phyloP scores from a whole-genome alignment of 1,140 invertebrate species.

The Colletes gigas region DNA sequence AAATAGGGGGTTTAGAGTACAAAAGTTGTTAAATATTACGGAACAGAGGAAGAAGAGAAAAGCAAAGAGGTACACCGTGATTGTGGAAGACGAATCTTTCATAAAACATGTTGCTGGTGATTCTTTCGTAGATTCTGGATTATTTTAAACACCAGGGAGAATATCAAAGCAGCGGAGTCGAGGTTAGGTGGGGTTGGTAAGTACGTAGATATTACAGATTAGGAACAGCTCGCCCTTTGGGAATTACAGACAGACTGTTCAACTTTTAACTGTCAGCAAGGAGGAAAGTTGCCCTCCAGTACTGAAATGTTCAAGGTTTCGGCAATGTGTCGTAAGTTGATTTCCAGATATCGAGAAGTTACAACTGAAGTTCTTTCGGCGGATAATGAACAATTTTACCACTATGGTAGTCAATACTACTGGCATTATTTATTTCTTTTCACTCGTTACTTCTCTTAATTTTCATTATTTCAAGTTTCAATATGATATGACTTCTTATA shows the following conservation, averaged over 20 bases:
- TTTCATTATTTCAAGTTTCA: no score
- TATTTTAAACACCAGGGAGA: conserved; percentile 41
- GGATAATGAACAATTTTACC: conserved; percentile 18
- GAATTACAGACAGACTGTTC: conserved; percentile 34
- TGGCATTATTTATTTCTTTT: no score
- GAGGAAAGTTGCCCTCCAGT: background rate
- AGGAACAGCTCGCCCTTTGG: conserved; percentile 25
- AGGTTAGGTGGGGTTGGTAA: conserved; percentile 38
- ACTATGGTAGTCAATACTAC: background rate
- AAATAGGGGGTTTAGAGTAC: background rate
- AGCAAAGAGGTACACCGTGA: conserved; percentile 50
- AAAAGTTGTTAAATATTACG: conserved; percentile 1
- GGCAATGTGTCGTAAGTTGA: conserved; percentile 43
- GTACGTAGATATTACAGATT: conserved; percentile 64
- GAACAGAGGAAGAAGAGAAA: background rate
- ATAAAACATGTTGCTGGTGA: conserved; percentile 59
- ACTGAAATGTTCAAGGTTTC: conserved; percentile 16
- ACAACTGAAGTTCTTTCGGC: background rate
- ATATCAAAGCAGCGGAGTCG: conserved; percentile 56
- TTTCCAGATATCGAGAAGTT: conserved; percentile 43
- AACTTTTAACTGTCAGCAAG: conserved; percentile 44
- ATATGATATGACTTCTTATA: no score
- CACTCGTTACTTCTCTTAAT: no score
- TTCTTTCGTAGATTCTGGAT: conserved; percentile 53
- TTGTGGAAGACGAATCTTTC: conserved; percentile 67